Conservation (phyloP, 2,888 invertebrate genomes). For the Hypselothyrea guttata region DNA sequence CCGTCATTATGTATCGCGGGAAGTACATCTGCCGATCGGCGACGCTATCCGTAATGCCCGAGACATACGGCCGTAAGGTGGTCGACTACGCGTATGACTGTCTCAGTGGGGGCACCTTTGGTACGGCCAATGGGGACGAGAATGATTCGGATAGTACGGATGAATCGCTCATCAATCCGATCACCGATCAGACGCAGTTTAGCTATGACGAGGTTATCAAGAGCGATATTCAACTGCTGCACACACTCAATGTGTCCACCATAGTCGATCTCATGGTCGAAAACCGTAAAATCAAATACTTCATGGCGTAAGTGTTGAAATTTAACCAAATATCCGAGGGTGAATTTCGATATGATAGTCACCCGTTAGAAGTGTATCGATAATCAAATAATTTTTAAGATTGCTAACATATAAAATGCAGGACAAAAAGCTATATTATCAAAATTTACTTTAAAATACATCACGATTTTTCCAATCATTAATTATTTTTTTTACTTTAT, state of each 20-base stretch:
- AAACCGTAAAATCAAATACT: constrained; percentile 91
- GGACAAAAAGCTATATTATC: no score
- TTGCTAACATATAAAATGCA: no score
- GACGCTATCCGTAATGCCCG: constrained; percentile 88
- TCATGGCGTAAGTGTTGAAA: constrained; percentile 87
- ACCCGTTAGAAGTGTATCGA: no score
- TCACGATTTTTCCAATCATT: no score
- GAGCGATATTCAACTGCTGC: constrained; percentile 87
- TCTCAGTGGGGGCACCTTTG: constrained; percentile 70
- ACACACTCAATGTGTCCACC: constrained; percentile 87
- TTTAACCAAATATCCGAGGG: not conserved
- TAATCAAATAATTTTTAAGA: no score
- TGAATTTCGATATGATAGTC: no score
- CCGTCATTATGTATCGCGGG: constrained; percentile 89
- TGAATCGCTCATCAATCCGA: constrained; percentile 72
- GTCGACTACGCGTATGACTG: constrained; percentile 83
- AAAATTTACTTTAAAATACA: no score
- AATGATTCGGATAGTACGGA: constrained; percentile 77
- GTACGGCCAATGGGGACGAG: constrained; percentile 71
- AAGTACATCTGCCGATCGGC: constrained; percentile 89
- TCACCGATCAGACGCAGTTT: constrained; percentile 72
- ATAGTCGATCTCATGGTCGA: constrained; percentile 93
- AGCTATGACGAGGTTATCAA: constrained; percentile 80
- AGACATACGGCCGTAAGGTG: constrained; percentile 88
- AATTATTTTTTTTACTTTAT: no score